Evolutionary conservation across 30 jellyfish, hydroid and myxozoan genomes (phyloP).

Genomic region (Morbakka virulenta): DNA sequence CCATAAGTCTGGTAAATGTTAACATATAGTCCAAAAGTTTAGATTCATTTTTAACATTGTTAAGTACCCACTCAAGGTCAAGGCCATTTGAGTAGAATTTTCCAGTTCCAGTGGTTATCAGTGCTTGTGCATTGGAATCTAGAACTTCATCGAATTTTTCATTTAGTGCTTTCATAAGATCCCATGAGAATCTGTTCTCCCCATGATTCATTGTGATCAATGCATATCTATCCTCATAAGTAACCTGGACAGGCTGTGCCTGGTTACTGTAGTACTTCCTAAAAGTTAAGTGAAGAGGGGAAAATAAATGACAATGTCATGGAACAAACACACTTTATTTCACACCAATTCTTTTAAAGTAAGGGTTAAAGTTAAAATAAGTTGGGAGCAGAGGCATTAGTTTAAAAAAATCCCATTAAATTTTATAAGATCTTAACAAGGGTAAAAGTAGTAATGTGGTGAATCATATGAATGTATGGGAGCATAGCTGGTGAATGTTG

Average conservation of each 20-base stretch:
- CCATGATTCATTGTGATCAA: conserved; percentile 39
- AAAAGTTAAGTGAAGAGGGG: neutral
- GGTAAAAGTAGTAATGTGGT: too few relatives aligned
- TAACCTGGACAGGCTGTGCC: neutral
- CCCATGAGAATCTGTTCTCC: conserved; percentile 44
- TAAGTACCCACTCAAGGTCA: conserved; percentile 29
- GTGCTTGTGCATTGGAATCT: conserved; percentile 40
- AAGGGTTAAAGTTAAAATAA: too few relatives aligned
- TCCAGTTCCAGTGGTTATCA: conserved; percentile 46
- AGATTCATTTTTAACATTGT: neutral
- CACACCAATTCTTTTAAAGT: too few relatives aligned
- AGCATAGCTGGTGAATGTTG: too few relatives aligned
- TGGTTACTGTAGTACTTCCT: neutral
- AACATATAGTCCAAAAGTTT: conserved; percentile 16
- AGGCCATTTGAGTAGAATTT: conserved; percentile 59
- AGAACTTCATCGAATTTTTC: conserved; percentile 49
- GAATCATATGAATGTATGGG: too few relatives aligned
- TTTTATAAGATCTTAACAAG: too few relatives aligned
- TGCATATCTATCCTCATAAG: conserved; percentile 28
- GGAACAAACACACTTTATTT: too few relatives aligned
- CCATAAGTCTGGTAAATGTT: conserved; percentile 45
- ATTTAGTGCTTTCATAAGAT: conserved; percentile 22
- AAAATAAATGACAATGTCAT: too few relatives aligned
- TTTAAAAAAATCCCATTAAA: too few relatives aligned
- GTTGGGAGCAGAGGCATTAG: too few relatives aligned